A percentile compares a stretch with the other conserved stretches of the same genome.
Conservation (phyloP, 2,113 vertebrate species). For the Morone chrysops region DNA sequence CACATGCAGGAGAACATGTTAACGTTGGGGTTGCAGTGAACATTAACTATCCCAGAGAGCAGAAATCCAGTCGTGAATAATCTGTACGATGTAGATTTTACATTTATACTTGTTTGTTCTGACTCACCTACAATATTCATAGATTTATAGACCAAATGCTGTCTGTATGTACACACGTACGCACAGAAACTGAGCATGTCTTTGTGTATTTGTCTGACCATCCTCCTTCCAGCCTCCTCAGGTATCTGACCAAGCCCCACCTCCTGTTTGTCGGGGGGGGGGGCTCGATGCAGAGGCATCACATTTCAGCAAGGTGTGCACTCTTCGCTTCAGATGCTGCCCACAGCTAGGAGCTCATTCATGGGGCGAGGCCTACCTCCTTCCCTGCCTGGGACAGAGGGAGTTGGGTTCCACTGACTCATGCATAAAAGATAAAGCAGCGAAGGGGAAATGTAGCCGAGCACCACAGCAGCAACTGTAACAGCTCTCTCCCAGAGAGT, state of each 20-base stretch:
- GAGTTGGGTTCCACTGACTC: conserved; percentile 87
- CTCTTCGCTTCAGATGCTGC: conserved; percentile 54
- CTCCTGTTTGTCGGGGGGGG: conserved; percentile 31
- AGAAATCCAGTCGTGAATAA: not conserved
- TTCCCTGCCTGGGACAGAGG: conserved; percentile 69
- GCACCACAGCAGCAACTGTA: conserved; percentile 57
- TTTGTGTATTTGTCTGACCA: not conserved
- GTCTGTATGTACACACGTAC: not conserved
- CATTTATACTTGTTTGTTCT: no score
- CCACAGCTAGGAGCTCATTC: conserved; percentile 61
- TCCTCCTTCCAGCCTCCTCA: conserved; percentile 51
- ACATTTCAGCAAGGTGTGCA: conserved; percentile 67
- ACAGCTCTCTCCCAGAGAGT: conserved; percentile 17
- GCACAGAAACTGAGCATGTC: not conserved
- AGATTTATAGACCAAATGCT: not conserved
- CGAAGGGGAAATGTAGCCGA: conserved; percentile 68
- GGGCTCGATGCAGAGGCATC: conserved; percentile 61
- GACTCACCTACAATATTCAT: not conserved
- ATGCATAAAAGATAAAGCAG: conserved; percentile 93
- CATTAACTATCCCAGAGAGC: not conserved
- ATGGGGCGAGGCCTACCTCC: conserved; percentile 45
- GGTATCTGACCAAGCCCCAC: conserved; percentile 41
- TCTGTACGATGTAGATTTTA: not conserved
- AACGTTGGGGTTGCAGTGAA: not conserved
- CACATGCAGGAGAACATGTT: not conserved